phyloP scores from a whole-genome alignment of 2,797 vertebrate species.

The Catharus ustulatus region DNA sequence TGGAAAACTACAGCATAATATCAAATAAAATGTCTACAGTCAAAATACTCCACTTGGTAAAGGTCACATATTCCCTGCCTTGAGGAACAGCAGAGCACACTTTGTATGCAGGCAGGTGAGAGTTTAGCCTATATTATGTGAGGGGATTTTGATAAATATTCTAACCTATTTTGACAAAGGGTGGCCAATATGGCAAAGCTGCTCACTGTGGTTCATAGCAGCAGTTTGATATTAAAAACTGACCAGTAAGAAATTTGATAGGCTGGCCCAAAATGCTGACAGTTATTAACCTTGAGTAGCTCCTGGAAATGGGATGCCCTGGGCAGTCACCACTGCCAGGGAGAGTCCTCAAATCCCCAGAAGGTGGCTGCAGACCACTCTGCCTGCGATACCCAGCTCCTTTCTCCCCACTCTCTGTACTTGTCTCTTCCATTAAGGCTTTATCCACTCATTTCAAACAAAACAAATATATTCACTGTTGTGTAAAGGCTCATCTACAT shows the following conservation, averaged over 20 bases:
- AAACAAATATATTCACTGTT: slow-evolving; percentile 59
- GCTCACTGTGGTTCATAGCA: neutral
- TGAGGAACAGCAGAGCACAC: neutral
- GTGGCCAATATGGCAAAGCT: neutral
- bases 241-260: neutral
- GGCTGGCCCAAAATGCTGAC: neutral
- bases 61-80: neutral
- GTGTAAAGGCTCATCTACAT: slow-evolving; percentile 57
- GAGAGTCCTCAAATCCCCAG: neutral
- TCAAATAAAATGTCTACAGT: neutral
- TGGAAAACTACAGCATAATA: neutral
- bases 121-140: neutral
- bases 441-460: slow-evolving; percentile 52
- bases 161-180: neutral
- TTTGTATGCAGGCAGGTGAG: neutral
- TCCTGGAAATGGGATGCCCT: neutral
- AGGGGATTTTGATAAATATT: neutral
- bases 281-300: neutral
- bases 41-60: neutral
- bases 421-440: slow-evolving; percentile 19
- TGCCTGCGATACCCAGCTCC: neutral
- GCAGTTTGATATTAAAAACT: neutral
- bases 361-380: neutral
- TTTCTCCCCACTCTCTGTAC: neutral
- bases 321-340: neutral